Percentiles rank a stretch among this genome's conserved stretches.
These are phyloP conservation scores for Montipora efflorescens DNA, from an alignment of 64 coral and sea anemone species.

Conservation along the genomic window DNA sequence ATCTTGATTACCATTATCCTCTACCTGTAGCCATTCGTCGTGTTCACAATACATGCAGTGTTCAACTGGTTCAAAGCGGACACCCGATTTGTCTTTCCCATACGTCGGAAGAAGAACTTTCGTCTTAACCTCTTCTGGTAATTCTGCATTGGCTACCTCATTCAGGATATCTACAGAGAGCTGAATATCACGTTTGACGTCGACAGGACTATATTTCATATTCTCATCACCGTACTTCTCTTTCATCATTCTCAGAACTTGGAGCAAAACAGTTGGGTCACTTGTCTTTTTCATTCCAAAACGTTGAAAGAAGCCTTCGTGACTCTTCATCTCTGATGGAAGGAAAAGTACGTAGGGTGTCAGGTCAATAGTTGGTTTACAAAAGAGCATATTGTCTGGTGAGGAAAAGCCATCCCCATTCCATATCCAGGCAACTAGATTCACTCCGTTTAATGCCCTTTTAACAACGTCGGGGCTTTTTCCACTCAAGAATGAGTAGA, in stretches of 20 bases:
- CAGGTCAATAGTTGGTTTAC: conserved; percentile 52
- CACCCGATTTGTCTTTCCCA: conserved; percentile 51
- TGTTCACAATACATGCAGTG: conserved; percentile 87
- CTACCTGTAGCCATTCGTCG: conserved; percentile 72
- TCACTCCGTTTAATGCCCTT: not conserved
- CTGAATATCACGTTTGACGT: conserved; percentile 76
- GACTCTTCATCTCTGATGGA: conserved; percentile 45
- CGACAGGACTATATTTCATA: not conserved
- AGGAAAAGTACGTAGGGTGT: conserved; percentile 69
- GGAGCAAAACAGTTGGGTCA: conserved; percentile 64
- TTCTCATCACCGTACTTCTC: conserved; percentile 20
- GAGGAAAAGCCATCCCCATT: conserved; percentile 48
- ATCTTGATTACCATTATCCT: conserved; percentile 39
- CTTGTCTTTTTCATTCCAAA: conserved; percentile 51
- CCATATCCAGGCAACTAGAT: conserved; percentile 77
- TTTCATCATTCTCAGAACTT: conserved; percentile 17
- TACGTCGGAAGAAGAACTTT: conserved; percentile 75
- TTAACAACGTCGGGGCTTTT: not conserved
- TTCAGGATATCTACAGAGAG: conserved; percentile 73
- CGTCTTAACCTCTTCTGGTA: not conserved
- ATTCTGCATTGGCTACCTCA: conserved; percentile 40
- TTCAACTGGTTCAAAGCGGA: conserved; percentile 27
- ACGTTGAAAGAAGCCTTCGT: conserved; percentile 24
- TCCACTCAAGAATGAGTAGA: conserved; percentile 12
- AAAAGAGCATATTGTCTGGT: conserved; percentile 31